Evolutionary conservation across 2,888 invertebrate genomes (phyloP).

Genomic region (Caenorhabditis wallacei): DNA sequence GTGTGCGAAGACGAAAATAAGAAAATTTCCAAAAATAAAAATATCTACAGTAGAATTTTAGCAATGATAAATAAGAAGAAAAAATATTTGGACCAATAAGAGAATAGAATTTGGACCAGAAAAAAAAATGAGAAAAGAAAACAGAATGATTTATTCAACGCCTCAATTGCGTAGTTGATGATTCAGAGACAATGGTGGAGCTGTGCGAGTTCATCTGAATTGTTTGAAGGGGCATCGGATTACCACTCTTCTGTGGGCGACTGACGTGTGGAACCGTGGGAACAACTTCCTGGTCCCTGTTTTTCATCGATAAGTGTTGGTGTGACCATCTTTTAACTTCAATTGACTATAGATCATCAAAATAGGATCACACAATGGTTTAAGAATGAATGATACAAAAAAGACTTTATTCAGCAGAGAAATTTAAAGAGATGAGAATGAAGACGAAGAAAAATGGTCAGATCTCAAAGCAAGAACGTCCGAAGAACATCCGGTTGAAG

Average conservation of each 20-base stretch:
- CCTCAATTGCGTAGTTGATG: conserved; percentile 5
- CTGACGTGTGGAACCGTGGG: conserved; percentile 56
- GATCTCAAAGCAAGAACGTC: conserved; percentile 66
- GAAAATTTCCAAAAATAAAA: conserved; percentile 1
- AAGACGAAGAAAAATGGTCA: conserved; percentile 23
- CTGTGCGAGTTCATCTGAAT: conserved; percentile 36
- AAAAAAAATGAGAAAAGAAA: conserved; percentile 12
- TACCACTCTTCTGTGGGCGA: conserved; percentile 58
- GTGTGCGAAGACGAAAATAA: conserved; percentile 25
- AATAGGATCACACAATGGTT: too few species aligned
- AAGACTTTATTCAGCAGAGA: conserved; percentile 2
- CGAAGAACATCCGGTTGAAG: conserved; percentile 66
- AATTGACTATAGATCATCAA: background rate
- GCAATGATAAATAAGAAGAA: background rate
- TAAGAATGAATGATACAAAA: conserved; percentile 34
- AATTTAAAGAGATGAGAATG: background rate
- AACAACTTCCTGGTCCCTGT: conserved; percentile 20
- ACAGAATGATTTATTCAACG: conserved; percentile 35
- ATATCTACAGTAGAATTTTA: background rate
- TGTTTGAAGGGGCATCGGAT: conserved; percentile 40
- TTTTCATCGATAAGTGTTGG: background rate
- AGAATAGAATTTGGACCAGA: background rate
- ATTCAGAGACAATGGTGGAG: conserved; percentile 18
- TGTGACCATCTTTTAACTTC: background rate
- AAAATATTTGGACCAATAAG: conserved; percentile 16